Conservation (phyloP, 1,140 invertebrate species). For the Sarcophaga peregrina region DNA sequence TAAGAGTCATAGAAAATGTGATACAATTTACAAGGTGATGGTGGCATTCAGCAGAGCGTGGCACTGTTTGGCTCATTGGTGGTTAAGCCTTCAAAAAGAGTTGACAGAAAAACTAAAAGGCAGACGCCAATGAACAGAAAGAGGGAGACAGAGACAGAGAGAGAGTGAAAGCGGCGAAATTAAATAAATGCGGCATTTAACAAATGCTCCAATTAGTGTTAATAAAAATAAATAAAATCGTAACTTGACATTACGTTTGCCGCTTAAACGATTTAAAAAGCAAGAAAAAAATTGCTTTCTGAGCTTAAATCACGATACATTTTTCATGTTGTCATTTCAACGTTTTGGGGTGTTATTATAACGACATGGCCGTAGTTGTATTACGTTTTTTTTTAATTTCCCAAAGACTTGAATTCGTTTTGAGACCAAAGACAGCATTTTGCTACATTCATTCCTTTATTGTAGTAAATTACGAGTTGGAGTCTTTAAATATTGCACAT, state of each 20-base stretch:
- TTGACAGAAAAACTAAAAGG: background rate
- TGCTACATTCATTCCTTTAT: background rate
- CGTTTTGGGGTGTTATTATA: slow-evolving; percentile 19
- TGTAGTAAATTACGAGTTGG: background rate
- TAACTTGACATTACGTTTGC: slow-evolving; percentile 30
- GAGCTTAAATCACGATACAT: background rate
- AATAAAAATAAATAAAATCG: slow-evolving; percentile 38
- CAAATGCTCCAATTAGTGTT: slow-evolving; percentile 41
- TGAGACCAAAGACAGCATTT: background rate
- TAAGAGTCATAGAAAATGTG: background rate
- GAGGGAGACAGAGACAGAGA: background rate
- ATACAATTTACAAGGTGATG: background rate
- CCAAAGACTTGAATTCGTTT: slow-evolving; percentile 11
- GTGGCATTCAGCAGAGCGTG: background rate
- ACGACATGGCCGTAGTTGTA: background rate
- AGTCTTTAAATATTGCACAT: background rate
- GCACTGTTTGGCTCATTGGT: too few species aligned
- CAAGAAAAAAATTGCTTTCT: background rate
- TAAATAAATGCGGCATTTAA: slow-evolving; percentile 35
- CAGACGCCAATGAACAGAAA: background rate
- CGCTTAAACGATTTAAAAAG: slow-evolving; percentile 7
- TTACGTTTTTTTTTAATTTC: background rate
- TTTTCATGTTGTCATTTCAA: background rate
- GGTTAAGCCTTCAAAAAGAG: too few species aligned
- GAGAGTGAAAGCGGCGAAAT: background rate